A percentile compares a stretch with the other conserved stretches of the same genome.
phyloP scores from a whole-genome alignment of 2,888 invertebrate genomes.

The Timema podura region DNA sequence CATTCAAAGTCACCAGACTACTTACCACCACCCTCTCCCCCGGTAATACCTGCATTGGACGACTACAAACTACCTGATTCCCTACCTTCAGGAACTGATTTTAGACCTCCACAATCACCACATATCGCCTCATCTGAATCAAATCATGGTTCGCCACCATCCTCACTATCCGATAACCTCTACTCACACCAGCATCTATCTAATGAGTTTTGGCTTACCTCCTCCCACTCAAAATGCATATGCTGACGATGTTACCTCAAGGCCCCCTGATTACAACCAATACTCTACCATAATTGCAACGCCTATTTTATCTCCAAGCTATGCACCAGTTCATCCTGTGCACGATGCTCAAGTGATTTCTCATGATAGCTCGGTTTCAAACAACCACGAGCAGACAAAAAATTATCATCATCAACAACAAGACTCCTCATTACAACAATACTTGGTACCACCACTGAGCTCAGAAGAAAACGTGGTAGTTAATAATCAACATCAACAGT shows the following conservation, averaged over 20 bases:
- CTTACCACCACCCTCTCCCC: constrained; percentile 36
- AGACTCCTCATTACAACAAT: background rate
- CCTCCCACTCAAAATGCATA: too few relatives aligned
- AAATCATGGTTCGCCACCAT: background rate
- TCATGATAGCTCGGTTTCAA: background rate
- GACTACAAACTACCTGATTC: constrained; percentile 46
- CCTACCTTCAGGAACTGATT: background rate
- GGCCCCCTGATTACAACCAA: too few relatives aligned
- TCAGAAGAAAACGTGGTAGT: background rate
- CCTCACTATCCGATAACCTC: too few relatives aligned
- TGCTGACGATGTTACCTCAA: too few relatives aligned
- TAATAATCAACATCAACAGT: background rate
- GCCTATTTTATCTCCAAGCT: constrained; percentile 12
- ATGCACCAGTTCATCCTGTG: constrained; percentile 17
- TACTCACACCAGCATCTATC: too few relatives aligned
- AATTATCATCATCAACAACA: too few relatives aligned
- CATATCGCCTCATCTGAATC: background rate
- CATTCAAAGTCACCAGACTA: constrained; percentile 32
- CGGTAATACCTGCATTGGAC: background rate
- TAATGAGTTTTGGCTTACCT: too few relatives aligned
- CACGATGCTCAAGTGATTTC: constrained; percentile 4
- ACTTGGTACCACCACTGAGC: background rate
- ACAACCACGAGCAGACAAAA: background rate
- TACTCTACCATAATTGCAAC: too few relatives aligned
- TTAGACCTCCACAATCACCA: constrained; percentile 5